Percentiles rank a stretch among this genome's conserved stretches.
phyloP scores from a whole-genome alignment of 2,797 vertebrate genomes.

The Rhodeus uyekii region DNA sequence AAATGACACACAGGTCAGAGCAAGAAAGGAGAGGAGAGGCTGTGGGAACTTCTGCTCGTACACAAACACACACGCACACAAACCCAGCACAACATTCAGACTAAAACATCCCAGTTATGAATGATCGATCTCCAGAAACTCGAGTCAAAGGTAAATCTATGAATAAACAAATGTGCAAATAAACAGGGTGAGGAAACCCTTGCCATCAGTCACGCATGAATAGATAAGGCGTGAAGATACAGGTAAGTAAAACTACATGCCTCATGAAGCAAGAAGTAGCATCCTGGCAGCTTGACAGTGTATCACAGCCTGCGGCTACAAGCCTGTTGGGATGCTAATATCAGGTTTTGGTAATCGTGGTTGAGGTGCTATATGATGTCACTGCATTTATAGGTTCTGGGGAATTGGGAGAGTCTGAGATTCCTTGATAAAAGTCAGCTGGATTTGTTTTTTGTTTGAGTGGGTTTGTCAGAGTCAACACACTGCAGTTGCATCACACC shows the following conservation, averaged over 20 bases:
- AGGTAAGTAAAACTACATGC: not conserved
- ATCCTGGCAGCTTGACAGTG: constrained; percentile 3
- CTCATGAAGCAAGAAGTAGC: not conserved
- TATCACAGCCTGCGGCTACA: constrained; percentile 11
- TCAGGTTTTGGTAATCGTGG: not conserved
- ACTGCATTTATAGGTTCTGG: not conserved
- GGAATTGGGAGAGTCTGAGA: constrained; percentile 7
- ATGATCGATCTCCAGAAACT: not conserved
- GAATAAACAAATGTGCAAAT: not conserved
- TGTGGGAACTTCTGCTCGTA: constrained; percentile 36
- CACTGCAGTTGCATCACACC: not conserved
- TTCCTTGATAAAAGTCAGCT: not conserved
- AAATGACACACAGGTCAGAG: constrained; percentile 46
- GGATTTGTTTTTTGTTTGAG: not conserved
- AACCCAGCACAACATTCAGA: not conserved
- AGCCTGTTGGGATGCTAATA: not conserved
- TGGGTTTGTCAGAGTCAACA: not conserved
- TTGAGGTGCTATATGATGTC: not conserved
- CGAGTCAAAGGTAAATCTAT: constrained; percentile 1
- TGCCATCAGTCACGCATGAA: not conserved
- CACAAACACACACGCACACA: constrained; percentile 1
- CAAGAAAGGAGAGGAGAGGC: constrained; percentile 28
- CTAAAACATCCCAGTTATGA: constrained; percentile 1
- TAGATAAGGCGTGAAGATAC: constrained; percentile 10
- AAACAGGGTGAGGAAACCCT: not conserved